phyloP scores from a whole-genome alignment of 2,888 invertebrate genomes.

The Cynaeus angustus region DNA sequence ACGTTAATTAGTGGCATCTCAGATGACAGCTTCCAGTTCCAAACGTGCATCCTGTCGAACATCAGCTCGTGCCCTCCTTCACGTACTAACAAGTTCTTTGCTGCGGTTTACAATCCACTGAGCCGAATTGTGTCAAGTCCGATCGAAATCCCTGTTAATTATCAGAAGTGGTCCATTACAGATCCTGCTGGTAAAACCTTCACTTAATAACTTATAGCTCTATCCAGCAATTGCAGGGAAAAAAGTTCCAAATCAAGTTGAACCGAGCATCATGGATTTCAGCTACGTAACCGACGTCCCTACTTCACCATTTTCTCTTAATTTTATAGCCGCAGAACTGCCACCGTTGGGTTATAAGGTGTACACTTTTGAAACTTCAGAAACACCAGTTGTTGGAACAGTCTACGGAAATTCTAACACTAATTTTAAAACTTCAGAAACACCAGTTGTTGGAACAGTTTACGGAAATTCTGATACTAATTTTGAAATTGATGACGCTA shows the following conservation, averaged over 20 bases:
- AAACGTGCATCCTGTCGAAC: conserved; percentile 76
- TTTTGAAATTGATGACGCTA: conserved; percentile 73
- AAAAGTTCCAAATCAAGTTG: conserved; percentile 49
- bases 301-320: conserved; percentile 32
- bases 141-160: conserved; percentile 74
- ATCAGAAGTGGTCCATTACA: conserved; percentile 52
- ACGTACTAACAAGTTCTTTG: conserved; percentile 74
- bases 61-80: conserved; percentile 75
- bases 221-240: conserved; percentile 36
- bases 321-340: conserved; percentile 49
- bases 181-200: conserved; percentile 47
- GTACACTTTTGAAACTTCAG: conserved; percentile 21
- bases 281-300: conserved; percentile 41
- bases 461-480: conserved; percentile 52
- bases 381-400: not conserved
- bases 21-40: conserved; percentile 60
- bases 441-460: not conserved
- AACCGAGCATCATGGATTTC: conserved; percentile 50
- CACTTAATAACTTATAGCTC: not conserved
- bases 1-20: conserved; percentile 27
- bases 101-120: conserved; percentile 79
- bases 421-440: not conserved
- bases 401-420: conserved; percentile 47
- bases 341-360: conserved; percentile 52
- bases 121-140: conserved; percentile 73